A percentile compares a stretch with the other conserved stretches of the same genome.
phyloP scores from a whole-genome alignment of 2,888 invertebrate species.

The Resseliella maxima region DNA sequence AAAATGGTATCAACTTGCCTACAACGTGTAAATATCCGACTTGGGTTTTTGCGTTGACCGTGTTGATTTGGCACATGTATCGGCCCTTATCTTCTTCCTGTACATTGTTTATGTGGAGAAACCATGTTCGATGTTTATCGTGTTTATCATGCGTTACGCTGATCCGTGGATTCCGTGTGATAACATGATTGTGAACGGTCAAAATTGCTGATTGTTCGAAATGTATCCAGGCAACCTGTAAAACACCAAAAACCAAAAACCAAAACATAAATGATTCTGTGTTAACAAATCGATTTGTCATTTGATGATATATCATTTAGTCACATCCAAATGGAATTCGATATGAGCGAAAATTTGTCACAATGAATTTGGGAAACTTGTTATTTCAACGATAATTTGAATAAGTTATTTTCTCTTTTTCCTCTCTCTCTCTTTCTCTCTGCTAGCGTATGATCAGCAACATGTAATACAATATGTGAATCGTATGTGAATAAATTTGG shows the following conservation, averaged over 20 bases:
- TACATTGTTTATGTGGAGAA: constrained; percentile 90
- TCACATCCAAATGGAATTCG: neutral
- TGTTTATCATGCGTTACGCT: constrained; percentile 90
- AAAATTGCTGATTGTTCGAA: constrained; percentile 87
- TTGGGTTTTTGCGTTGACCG: constrained; percentile 91
- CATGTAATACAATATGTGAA: neutral
- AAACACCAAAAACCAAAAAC: neutral
- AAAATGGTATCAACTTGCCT: constrained; percentile 74
- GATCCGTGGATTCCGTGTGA: constrained; percentile 90
- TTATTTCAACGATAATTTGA: no score
- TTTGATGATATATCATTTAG: neutral
- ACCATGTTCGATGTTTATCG: constrained; percentile 88
- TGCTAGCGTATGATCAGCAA: neutral
- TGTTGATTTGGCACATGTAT: constrained; percentile 95
- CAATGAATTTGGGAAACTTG: neutral
- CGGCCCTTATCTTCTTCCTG: constrained; percentile 91
- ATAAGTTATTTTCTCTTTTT: no score
- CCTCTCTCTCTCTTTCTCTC: no score
- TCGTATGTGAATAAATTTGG: neutral
- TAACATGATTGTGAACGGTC: constrained; percentile 93
- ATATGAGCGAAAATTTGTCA: constrained; percentile 1
- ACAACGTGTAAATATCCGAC: constrained; percentile 92
- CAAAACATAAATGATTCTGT: neutral
- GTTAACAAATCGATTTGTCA: constrained; percentile 41
- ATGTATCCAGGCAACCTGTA: constrained; percentile 95